A percentile compares a stretch with the other conserved stretches of the same genome.
Evolutionary conservation across 2,113 vertebrate genomes (phyloP).

Genomic region (Brachirus orientalis): DNA sequence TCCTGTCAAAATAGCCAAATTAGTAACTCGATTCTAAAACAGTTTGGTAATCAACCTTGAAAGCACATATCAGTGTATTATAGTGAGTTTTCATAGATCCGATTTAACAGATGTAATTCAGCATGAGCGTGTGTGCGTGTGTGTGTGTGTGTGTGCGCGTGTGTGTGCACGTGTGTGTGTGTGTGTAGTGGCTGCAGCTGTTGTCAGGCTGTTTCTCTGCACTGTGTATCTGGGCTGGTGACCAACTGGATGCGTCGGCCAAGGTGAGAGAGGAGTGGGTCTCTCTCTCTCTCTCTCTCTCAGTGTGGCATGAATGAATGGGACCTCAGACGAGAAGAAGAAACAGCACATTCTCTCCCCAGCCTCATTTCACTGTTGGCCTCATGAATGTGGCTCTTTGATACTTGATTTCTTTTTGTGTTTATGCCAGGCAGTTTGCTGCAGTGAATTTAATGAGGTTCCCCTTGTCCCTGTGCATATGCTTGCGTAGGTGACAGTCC

Average conservation of each 20-base stretch:
- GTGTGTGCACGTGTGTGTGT: slow-evolving; percentile 13
- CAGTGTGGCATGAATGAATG: slow-evolving; percentile 59
- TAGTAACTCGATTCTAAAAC: too few species aligned
- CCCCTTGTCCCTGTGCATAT: slow-evolving; percentile 9
- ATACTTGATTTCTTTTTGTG: slow-evolving; percentile 50
- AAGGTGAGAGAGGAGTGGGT: not conserved
- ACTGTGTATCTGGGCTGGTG: slow-evolving; percentile 40
- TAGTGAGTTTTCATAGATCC: too few species aligned
- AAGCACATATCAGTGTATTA: too few species aligned
- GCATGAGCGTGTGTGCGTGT: too few species aligned
- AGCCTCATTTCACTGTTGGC: too few species aligned
- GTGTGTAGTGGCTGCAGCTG: slow-evolving; percentile 46
- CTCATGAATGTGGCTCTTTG: slow-evolving; percentile 65
- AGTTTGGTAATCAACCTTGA: too few species aligned
- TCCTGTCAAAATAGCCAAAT: too few species aligned
- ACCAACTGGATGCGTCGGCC: slow-evolving; percentile 56
- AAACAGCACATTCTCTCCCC: slow-evolving; percentile 57
- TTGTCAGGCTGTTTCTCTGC: slow-evolving; percentile 51
- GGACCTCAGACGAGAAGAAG: slow-evolving; percentile 54
- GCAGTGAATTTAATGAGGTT: slow-evolving; percentile 63
- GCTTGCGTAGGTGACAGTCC: slow-evolving; percentile 28
- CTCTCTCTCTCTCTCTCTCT: slow-evolving; percentile 14
- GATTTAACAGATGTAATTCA: too few species aligned
- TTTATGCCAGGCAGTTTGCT: slow-evolving; percentile 37
- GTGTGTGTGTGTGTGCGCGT: too few species aligned